Evolutionary conservation across 2,888 invertebrate genomes (phyloP).

Genomic region (Teleogryllus oceanicus): DNA sequence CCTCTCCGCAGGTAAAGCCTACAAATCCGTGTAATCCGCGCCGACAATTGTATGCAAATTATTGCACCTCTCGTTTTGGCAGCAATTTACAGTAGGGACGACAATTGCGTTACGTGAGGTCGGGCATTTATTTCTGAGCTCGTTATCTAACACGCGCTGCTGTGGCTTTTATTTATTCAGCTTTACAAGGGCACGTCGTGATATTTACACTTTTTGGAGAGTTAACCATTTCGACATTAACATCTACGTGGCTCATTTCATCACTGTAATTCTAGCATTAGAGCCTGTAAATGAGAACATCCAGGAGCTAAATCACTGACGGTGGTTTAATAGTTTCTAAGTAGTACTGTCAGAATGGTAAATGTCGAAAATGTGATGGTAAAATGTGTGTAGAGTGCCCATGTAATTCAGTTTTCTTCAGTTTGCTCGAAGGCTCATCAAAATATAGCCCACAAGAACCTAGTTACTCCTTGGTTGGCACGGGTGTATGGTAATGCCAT

Average conservation of each 20-base stretch:
- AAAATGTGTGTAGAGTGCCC: background rate
- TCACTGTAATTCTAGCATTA: background rate
- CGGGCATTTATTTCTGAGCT: background rate
- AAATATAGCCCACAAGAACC: no score
- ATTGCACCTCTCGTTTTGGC: background rate
- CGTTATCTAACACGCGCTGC: background rate
- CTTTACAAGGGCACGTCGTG: background rate
- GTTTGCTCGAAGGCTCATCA: no score
- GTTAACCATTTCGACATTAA: background rate
- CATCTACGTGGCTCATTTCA: background rate
- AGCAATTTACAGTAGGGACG: background rate
- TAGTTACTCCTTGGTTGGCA: no score
- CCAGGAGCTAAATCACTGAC: background rate
- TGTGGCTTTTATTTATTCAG: background rate
- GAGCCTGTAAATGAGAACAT: background rate
- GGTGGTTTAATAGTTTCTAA: background rate
- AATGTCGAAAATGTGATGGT: background rate
- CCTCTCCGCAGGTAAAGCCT: no score
- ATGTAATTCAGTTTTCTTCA: no score
- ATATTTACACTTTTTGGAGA: no score
- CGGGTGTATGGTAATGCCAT: no score
- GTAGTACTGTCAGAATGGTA: background rate
- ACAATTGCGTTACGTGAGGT: background rate
- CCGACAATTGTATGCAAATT: conserved; percentile 3
- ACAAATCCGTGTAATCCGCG: background rate